Evolutionary conservation across 2,113 vertebrate genomes (phyloP).

Genomic region (Smithornis capensis): DNA sequence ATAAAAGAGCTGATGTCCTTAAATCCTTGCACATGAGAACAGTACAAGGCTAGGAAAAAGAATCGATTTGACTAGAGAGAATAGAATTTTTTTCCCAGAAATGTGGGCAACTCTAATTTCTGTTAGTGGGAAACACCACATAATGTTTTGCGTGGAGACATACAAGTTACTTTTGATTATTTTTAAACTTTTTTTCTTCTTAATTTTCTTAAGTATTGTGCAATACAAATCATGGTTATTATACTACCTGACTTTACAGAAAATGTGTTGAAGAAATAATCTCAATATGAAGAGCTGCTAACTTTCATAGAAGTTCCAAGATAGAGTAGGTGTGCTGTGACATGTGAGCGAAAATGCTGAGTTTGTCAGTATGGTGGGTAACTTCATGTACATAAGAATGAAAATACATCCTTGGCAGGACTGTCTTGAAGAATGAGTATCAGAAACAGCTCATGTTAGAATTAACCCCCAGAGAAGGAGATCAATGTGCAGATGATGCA

Average conservation of each 20-base stretch:
- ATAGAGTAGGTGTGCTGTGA: background rate
- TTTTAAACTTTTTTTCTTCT: background rate
- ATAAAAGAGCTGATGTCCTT: background rate
- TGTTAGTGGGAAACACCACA: background rate
- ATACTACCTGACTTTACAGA: background rate
- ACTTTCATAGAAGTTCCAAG: background rate
- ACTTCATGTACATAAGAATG: background rate
- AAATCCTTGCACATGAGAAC: background rate
- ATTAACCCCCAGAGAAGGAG: background rate
- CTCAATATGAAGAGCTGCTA: background rate
- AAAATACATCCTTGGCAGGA: background rate
- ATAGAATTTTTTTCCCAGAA: background rate
- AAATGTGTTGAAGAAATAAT: background rate
- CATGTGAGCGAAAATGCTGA: accelerated
- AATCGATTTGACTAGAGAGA: background rate
- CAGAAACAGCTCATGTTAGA: background rate
- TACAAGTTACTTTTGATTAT: background rate
- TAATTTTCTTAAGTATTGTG: background rate
- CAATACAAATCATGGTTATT: background rate
- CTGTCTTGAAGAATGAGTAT: slow-evolving; percentile 23
- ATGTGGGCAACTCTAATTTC: background rate
- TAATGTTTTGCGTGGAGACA: background rate
- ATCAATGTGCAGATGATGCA: slow-evolving; percentile 22
- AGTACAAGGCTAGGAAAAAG: background rate
- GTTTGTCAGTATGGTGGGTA: background rate